Conservation (phyloP, 2,888 invertebrate genomes). For the Pristionchus entomophagus region DNA sequence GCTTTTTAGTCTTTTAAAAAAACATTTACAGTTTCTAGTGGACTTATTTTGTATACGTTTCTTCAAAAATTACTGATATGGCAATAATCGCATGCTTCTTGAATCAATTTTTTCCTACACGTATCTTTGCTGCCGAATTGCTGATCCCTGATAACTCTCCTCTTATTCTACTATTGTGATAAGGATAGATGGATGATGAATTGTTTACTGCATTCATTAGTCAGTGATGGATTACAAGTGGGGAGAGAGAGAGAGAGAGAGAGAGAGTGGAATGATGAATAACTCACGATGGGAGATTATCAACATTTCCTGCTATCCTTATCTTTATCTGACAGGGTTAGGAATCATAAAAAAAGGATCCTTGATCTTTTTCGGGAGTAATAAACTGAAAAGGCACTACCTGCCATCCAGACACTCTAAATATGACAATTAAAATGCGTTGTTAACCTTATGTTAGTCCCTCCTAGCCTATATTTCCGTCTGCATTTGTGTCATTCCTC, state of each 20-base stretch:
- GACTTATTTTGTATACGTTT: too few relatives aligned
- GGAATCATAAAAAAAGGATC: not conserved
- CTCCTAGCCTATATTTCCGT: not conserved
- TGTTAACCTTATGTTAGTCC: too few relatives aligned
- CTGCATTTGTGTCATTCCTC: not conserved
- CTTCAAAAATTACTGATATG: too few relatives aligned
- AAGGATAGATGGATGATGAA: slow-evolving; percentile 26
- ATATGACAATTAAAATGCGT: too few relatives aligned
- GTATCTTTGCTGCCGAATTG: too few relatives aligned
- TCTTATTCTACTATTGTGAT: slow-evolving; percentile 45
- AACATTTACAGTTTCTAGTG: not conserved
- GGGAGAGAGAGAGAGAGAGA: not conserved
- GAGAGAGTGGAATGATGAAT: slow-evolving; percentile 4
- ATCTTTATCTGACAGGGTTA: not conserved
- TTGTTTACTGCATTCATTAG: slow-evolving; percentile 39
- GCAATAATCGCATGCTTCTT: too few relatives aligned
- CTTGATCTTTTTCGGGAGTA: not conserved
- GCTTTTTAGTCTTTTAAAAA: not conserved
- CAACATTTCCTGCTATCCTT: not conserved
- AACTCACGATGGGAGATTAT: not conserved
- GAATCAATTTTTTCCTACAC: too few relatives aligned
- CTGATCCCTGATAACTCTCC: not conserved
- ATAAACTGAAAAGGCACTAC: too few relatives aligned
- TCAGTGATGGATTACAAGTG: slow-evolving; percentile 35
- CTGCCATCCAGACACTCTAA: too few relatives aligned